These are phyloP conservation scores for Pangasius krempfi DNA, from an alignment of 2,797 vertebrate species.

Conservation along the genomic window DNA sequence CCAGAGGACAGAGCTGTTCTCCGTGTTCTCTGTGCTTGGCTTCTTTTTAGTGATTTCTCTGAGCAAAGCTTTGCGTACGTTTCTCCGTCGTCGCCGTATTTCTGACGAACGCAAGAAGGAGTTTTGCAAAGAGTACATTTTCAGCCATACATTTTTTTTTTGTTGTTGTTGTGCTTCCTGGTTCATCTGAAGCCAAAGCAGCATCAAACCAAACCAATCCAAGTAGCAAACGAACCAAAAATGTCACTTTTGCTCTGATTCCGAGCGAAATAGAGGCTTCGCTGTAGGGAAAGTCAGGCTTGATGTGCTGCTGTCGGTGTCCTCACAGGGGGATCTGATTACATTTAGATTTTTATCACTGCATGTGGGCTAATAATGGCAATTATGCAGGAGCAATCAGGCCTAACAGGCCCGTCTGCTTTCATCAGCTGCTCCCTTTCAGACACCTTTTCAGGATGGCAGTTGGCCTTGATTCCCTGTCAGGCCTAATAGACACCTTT, in stretches of 20 bases:
- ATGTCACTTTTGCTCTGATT: background rate
- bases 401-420: slow-evolving; percentile 56
- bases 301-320: background rate
- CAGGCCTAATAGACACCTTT: background rate
- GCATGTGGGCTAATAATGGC: background rate
- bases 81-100: background rate
- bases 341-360: slow-evolving; percentile 18
- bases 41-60: too few species aligned
- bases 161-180: background rate
- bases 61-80: too few species aligned
- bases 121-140: background rate
- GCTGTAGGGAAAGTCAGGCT: background rate
- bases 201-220: background rate
- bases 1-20: background rate
- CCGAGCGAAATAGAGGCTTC: background rate
- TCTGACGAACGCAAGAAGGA: background rate
- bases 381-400: slow-evolving; percentile 33
- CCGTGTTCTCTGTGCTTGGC: too few species aligned
- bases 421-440: slow-evolving; percentile 22
- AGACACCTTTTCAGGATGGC: too few species aligned
- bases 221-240: background rate
- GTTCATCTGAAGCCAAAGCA: background rate
- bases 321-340: slow-evolving; percentile 10
- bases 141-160: background rate
- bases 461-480: background rate